Conservation (phyloP, 2,113 vertebrate genomes). For the Ailurus styani region DNA sequence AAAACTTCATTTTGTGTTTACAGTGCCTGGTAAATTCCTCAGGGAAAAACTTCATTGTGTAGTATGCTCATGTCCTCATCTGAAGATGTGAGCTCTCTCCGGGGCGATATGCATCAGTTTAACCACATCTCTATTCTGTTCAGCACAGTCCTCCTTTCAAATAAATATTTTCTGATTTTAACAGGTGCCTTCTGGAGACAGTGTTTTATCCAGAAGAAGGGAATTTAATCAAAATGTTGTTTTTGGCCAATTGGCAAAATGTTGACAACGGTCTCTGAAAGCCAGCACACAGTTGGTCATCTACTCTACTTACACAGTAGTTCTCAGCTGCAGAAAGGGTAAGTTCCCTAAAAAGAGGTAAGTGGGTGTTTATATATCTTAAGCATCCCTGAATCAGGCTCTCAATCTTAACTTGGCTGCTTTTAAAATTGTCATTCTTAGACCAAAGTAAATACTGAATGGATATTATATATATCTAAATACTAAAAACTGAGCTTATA, state of each 20-base stretch:
- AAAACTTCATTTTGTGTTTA: background rate
- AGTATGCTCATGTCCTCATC: background rate
- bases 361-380: background rate
- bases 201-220: background rate
- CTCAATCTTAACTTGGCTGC: background rate
- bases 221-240: background rate
- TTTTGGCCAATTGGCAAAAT: background rate
- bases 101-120: accelerated
- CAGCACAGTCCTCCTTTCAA: background rate
- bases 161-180: background rate
- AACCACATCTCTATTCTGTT: background rate
- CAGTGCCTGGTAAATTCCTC: background rate
- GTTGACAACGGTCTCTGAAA: background rate
- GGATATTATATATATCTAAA: background rate
- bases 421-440: background rate
- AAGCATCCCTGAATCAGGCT: background rate
- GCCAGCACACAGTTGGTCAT: background rate
- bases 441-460: background rate
- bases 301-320: background rate
- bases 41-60: background rate
- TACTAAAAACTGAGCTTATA: background rate
- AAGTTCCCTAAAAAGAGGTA: background rate
- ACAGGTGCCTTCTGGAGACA: background rate
- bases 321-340: background rate
- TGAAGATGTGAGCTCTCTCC: accelerated